A percentile compares a stretch with the other conserved stretches of the same genome.
These are phyloP conservation scores for pig (Sus scrofa) DNA, from an alignment of 2,113 vertebrate species.

Conservation along the genomic window DNA sequence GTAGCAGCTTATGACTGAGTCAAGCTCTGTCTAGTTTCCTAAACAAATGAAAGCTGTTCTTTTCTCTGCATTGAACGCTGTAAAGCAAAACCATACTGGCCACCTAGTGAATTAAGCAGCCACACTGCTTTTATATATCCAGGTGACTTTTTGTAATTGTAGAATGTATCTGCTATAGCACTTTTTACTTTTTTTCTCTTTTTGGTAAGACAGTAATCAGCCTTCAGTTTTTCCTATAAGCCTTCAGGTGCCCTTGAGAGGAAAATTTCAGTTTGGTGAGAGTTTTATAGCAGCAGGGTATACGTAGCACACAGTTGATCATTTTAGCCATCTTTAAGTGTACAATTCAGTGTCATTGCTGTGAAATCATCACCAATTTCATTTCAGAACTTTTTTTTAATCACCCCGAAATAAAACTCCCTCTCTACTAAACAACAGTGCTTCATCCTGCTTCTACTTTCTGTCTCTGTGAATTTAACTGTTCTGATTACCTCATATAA, in stretches of 20 bases:
- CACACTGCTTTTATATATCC: slow-evolving; percentile 16
- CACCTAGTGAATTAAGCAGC: neutral
- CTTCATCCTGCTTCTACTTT: too few relatives aligned
- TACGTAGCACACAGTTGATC: neutral
- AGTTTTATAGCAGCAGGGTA: neutral
- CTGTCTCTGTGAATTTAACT: slow-evolving; percentile 1
- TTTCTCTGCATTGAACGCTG: neutral
- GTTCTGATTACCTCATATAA: neutral
- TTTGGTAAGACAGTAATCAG: neutral
- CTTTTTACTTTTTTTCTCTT: neutral
- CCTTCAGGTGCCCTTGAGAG: neutral
- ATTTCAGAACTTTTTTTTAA: neutral
- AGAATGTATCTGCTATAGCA: neutral
- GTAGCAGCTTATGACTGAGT: neutral
- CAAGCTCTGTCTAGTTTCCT: neutral
- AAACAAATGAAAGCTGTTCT: neutral
- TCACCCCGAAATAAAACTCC: neutral
- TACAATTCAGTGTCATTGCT: neutral
- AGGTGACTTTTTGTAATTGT: neutral
- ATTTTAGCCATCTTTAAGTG: neutral
- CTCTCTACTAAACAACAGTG: neutral
- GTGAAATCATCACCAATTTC: neutral
- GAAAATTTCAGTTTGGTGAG: slow-evolving; percentile 45
- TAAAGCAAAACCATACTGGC: neutral
- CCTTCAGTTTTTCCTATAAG: neutral